Evolutionary conservation across 2,113 vertebrate species (phyloP), one percentile per base, ranked within the genome.

Genomic region (Sigmodon hispidus): DNA sequence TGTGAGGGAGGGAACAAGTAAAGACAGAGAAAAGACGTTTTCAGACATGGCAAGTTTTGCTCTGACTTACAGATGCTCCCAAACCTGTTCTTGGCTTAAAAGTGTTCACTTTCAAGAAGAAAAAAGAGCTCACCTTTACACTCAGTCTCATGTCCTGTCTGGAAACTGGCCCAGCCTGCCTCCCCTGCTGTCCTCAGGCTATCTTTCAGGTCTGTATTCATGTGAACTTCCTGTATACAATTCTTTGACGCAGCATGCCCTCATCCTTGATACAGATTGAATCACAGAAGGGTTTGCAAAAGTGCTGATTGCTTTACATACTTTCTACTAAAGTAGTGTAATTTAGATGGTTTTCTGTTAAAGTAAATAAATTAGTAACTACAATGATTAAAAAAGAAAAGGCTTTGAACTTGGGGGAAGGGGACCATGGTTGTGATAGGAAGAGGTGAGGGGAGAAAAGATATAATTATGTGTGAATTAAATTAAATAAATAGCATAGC

Each of bases 81-180:
- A 91, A 85, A 70, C 17, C 79, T 50, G 10, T 21, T 67, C 2
- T 59, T 16, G 87, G 36, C n/a, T 85, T 96, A 31, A 95, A 93
- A 85, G 76, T 40, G 26, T 65, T 94, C 86, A 36, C 36, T 90
- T 92, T 24, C 9, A 15, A 77, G 55, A 96, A 70, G 1, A 90
- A 88, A 19, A 90, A 90, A 92, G 24, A 75, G 1, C 24, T 72
- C 36, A n/a, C 65, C 76, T 92, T 94, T 26, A 87, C 85, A 88
- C 55, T 92, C 86, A 77, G 26, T 83, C 72, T 67, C 84, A 77
- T 16, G 17, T 72, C 22, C 45, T 34, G n/a, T 72, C 80, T 84
- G n/a, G 31, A 90, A 83, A 86, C 1, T n/a, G 67, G 83, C 36
- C 57, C 63, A 31, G 29, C 75, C 52, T 79, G 6, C 52, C n/a